Evolutionary conservation across 2,113 vertebrate genomes (phyloP).

Genomic region (Myotis lucifugus): DNA sequence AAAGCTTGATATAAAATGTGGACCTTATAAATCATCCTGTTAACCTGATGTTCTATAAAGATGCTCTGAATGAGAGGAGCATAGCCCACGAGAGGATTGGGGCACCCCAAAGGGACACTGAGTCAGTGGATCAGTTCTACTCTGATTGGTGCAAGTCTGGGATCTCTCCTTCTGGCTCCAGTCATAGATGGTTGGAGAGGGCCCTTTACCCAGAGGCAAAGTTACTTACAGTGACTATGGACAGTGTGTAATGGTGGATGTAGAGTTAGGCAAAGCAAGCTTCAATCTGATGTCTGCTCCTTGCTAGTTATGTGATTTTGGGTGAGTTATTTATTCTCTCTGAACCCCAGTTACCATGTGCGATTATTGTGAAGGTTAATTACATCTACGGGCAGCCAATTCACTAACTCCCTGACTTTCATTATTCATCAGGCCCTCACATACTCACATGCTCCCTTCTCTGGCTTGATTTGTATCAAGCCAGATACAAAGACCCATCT

Average conservation of each 20-base stretch:
- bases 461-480: neutral
- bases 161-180: neutral
- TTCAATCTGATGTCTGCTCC: neutral
- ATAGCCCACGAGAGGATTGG: neutral
- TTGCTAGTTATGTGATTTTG: neutral
- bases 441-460: neutral
- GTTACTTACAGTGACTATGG: neutral
- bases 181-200: no score
- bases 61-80: neutral
- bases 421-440: neutral
- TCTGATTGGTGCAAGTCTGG: neutral
- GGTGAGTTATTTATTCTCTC: neutral
- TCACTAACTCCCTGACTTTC: neutral
- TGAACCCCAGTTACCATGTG: neutral
- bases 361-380: neutral
- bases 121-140: neutral
- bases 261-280: neutral
- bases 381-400: no score
- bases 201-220: no score
- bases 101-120: neutral
- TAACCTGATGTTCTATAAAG: neutral
- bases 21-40: neutral
- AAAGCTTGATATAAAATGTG: neutral
- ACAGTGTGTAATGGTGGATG: neutral
- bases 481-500: neutral